Conservation (phyloP, 1,140 invertebrate genomes). For the Phymastichus coffea region DNA sequence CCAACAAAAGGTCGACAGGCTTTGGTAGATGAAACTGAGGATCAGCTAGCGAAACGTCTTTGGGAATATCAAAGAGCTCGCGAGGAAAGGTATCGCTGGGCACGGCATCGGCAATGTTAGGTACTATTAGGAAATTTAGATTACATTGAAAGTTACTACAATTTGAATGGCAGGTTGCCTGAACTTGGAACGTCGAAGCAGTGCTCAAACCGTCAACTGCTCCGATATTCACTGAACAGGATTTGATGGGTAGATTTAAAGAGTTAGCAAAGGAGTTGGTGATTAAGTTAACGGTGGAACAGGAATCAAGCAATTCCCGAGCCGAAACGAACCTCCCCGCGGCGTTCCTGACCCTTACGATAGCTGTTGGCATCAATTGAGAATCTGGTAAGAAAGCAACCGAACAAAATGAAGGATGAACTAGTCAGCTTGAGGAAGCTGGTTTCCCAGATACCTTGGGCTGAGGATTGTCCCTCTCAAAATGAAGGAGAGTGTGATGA, state of each 20-base stretch:
- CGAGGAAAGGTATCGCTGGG: too few relatives aligned
- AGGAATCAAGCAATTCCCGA: neutral
- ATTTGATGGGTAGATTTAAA: too few relatives aligned
- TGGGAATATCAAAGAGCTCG: neutral
- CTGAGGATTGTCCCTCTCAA: too few relatives aligned
- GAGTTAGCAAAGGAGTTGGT: too few relatives aligned
- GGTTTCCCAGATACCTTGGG: too few relatives aligned
- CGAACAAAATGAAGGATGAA: neutral
- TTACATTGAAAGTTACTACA: neutral
- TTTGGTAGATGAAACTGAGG: neutral
- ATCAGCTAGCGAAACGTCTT: too few relatives aligned
- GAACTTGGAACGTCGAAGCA: neutral
- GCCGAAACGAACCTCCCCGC: neutral
- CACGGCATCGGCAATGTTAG: too few relatives aligned
- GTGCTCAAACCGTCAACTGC: too few relatives aligned
- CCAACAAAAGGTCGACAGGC: neutral
- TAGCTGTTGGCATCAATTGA: neutral
- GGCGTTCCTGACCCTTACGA: neutral
- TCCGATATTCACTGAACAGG: neutral
- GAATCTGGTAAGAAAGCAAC: neutral
- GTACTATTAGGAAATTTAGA: too few relatives aligned
- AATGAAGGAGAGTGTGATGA: too few relatives aligned
- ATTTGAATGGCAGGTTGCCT: neutral
- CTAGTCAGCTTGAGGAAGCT: too few relatives aligned
- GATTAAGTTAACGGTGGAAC: neutral